A percentile compares a stretch with the other conserved stretches of the same genome.
Conservation (phyloP, 2,797 vertebrate species). For the Moxostoma hubbsi region DNA sequence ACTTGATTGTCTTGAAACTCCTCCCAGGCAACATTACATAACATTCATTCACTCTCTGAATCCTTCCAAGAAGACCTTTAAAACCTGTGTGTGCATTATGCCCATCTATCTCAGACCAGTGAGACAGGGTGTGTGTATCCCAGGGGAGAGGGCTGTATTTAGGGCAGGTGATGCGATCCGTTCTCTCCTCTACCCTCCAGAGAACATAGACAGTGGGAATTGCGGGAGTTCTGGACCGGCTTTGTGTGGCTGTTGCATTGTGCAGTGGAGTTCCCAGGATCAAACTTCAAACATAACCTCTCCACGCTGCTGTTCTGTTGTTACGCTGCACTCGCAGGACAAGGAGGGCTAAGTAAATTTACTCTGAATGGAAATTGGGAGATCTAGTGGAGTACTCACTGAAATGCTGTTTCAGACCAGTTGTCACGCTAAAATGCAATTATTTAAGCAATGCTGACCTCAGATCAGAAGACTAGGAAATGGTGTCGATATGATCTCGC, state of each 20-base stretch:
- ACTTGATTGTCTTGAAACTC: no score
- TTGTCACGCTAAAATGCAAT: not conserved
- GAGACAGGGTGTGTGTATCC: conserved; percentile 67
- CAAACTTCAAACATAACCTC: conserved; percentile 75
- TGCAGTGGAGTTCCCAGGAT: conserved; percentile 81
- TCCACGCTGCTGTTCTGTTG: conserved; percentile 69
- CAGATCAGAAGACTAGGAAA: not conserved
- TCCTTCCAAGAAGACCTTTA: conserved; percentile 14
- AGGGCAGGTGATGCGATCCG: conserved; percentile 80
- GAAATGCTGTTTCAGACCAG: conserved; percentile 20
- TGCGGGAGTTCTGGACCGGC: conserved; percentile 58
- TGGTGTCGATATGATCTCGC: not conserved
- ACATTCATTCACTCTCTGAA: no score
- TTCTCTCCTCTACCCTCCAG: conserved; percentile 74
- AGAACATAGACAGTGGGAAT: conserved; percentile 76
- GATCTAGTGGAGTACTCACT: conserved; percentile 7
- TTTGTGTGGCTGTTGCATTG: conserved; percentile 79
- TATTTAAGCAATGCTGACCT: not conserved
- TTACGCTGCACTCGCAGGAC: conserved; percentile 68
- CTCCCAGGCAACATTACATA: no score
- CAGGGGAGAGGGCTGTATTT: conserved; percentile 71
- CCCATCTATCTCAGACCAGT: conserved; percentile 51
- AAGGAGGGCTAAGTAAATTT: conserved; percentile 68
- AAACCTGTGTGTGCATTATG: conserved; percentile 12
- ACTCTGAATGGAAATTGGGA: conserved; percentile 32